Evolutionary conservation across 2,797 vertebrate genomes (phyloP).

Genomic region (Champsocephalus esox): DNA sequence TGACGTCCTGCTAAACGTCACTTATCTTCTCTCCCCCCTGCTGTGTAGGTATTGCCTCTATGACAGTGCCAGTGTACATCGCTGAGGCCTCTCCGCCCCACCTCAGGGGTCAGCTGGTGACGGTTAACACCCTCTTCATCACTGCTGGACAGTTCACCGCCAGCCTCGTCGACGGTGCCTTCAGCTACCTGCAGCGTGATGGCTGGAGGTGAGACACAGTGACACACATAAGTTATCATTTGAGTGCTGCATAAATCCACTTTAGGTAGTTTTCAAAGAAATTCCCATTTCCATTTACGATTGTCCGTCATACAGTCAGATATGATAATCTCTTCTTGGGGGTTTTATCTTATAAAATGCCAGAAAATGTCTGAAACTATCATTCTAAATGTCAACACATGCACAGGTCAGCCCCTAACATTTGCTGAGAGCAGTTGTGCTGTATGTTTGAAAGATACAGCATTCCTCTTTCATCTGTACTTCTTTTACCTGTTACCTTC

Average conservation of each 20-base stretch:
- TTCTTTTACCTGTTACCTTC: not conserved
- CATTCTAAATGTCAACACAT: conserved; percentile 72
- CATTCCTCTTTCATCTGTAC: not conserved
- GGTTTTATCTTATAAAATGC: conserved; percentile 54
- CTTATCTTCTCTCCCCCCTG: not conserved
- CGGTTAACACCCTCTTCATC: conserved; percentile 97
- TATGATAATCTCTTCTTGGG: conserved; percentile 20
- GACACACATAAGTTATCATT: conserved; percentile 3
- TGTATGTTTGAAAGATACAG: conserved; percentile 25
- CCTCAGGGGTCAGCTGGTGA: conserved; percentile 95
- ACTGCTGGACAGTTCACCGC: conserved; percentile 96
- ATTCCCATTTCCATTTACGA: not conserved
- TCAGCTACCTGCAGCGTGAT: conserved; percentile 93
- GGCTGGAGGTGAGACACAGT: conserved; percentile 93
- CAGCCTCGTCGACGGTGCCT: conserved; percentile 94
- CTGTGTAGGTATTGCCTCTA: conserved; percentile 92
- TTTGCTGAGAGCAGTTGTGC: conserved; percentile 45
- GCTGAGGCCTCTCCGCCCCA: conserved; percentile 95
- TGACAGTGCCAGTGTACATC: conserved; percentile 98
- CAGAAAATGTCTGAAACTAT: conserved; percentile 42
- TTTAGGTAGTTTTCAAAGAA: not conserved
- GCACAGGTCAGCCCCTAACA: conserved; percentile 39
- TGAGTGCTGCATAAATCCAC: not conserved
- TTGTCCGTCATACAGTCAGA: not conserved
- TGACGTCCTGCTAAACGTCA: not conserved